These are phyloP conservation scores for Ranitomeya imitator DNA, from an alignment of 2,113 vertebrate genomes.

Conservation along the genomic window DNA sequence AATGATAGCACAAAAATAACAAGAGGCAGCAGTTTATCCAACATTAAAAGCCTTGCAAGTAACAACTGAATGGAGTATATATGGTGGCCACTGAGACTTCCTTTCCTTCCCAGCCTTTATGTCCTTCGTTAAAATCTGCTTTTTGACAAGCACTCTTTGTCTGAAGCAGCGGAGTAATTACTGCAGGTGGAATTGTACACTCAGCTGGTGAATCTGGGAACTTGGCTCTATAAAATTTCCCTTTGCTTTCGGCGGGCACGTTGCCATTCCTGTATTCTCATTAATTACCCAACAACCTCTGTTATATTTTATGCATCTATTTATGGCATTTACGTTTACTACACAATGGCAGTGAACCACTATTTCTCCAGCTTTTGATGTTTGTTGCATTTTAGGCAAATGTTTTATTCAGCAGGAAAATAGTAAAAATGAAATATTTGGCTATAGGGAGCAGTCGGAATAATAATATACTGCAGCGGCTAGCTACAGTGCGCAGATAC, in stretches of 20 bases:
- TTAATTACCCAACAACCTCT: slow-evolving; percentile 39
- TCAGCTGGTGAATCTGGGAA: slow-evolving; percentile 37
- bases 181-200: slow-evolving; percentile 48
- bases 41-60: slow-evolving; percentile 22
- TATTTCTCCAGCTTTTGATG: neutral
- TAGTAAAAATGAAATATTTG: neutral
- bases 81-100: slow-evolving; percentile 23
- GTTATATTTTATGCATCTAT: slow-evolving; percentile 3
- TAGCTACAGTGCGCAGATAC: neutral
- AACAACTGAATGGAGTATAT: slow-evolving; percentile 12
- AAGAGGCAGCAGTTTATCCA: slow-evolving; percentile 30
- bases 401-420: neutral
- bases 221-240: neutral
- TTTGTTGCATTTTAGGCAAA: neutral
- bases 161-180: slow-evolving; percentile 52
- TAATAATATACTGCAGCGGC: neutral
- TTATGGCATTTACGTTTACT: neutral
- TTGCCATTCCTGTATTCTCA: slow-evolving; percentile 33
- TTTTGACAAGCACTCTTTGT: slow-evolving; percentile 43
- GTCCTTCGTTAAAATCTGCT: slow-evolving; percentile 43
- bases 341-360: neutral
- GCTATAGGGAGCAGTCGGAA: neutral
- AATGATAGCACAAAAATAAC: slow-evolving; percentile 39
- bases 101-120: slow-evolving; percentile 20
- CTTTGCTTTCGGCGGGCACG: slow-evolving; percentile 44